phyloP scores from a whole-genome alignment of 2,797 vertebrate species.

The Hyperoplus lanceolatus region DNA sequence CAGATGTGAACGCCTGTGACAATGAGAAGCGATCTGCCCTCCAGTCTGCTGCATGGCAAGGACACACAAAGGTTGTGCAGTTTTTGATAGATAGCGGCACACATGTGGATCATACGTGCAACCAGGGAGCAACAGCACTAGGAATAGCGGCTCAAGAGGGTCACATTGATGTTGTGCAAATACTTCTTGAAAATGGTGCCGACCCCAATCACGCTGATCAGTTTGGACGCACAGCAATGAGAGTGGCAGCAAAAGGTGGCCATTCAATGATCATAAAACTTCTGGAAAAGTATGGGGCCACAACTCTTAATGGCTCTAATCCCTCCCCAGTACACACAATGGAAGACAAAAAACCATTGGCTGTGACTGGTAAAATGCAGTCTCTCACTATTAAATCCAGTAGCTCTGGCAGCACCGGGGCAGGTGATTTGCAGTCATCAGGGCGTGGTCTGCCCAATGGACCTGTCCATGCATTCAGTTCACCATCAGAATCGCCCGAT shows the following conservation, averaged over 20 bases:
- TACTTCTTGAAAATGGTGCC: slow-evolving; percentile 93
- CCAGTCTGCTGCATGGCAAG: slow-evolving; percentile 98
- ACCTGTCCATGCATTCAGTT: slow-evolving; percentile 95
- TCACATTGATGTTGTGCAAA: slow-evolving; percentile 95
- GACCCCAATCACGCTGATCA: slow-evolving; percentile 98
- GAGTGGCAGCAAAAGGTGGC: slow-evolving; percentile 97
- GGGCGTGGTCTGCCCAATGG: slow-evolving; percentile 91
- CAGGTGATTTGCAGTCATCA: slow-evolving; percentile 90
- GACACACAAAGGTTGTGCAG: slow-evolving; percentile 94
- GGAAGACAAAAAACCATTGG: slow-evolving; percentile 91
- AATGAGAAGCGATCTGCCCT: slow-evolving; percentile 96
- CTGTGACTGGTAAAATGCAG: slow-evolving; percentile 91
- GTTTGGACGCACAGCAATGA: slow-evolving; percentile 97
- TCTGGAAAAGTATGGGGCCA: slow-evolving; percentile 95
- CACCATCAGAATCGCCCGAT: slow-evolving; percentile 96
- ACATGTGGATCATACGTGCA: slow-evolving; percentile 95
- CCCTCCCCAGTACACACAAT: slow-evolving; percentile 96
- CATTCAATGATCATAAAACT: slow-evolving; percentile 95
- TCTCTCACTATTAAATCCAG: slow-evolving; percentile 96
- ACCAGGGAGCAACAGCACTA: slow-evolving; percentile 98
- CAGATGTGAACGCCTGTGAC: slow-evolving; percentile 94
- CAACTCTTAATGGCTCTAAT: slow-evolving; percentile 92
- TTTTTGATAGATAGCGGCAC: slow-evolving; percentile 93
- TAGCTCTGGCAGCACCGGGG: slow-evolving; percentile 96
- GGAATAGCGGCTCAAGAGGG: slow-evolving; percentile 98